phyloP scores from a whole-genome alignment of 2,888 invertebrate genomes.

The Acronicta alni region DNA sequence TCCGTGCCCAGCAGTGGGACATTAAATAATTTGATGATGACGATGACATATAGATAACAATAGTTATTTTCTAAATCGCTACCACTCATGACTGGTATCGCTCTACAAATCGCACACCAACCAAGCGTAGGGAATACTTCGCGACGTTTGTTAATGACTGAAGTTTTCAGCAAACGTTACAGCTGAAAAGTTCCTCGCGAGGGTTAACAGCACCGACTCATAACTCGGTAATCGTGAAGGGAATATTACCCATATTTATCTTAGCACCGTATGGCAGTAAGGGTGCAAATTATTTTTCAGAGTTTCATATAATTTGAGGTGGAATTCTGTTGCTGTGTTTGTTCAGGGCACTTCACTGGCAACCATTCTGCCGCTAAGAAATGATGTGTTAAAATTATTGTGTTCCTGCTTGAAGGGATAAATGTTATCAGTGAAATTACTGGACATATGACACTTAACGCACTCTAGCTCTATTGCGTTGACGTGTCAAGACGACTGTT shows the following conservation, averaged over 20 bases:
- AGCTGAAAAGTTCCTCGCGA: conserved; percentile 55
- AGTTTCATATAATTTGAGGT: background rate
- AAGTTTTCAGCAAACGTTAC: conserved; percentile 64
- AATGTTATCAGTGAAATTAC: too few species aligned
- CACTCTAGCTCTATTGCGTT: too few species aligned
- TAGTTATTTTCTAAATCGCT: conserved; percentile 16
- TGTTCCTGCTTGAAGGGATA: too few species aligned
- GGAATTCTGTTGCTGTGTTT: too few species aligned
- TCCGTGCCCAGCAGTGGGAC: too few species aligned
- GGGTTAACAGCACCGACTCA: conserved; percentile 38
- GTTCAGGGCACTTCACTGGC: too few species aligned
- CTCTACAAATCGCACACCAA: conserved; percentile 47
- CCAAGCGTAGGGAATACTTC: conserved; percentile 63
- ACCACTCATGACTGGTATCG: background rate
- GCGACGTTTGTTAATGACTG: conserved; percentile 70
- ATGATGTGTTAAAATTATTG: too few species aligned
- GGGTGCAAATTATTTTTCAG: background rate
- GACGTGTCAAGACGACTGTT: too few species aligned
- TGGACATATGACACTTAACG: too few species aligned
- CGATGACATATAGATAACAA: background rate
- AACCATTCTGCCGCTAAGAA: too few species aligned
- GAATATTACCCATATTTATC: conserved; percentile 9
- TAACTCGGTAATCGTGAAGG: conserved; percentile 42
- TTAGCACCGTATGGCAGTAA: background rate
- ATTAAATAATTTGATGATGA: too few species aligned